Conservation (phyloP, 2,797 vertebrate genomes). For the Propithecus deckenii region DNA sequence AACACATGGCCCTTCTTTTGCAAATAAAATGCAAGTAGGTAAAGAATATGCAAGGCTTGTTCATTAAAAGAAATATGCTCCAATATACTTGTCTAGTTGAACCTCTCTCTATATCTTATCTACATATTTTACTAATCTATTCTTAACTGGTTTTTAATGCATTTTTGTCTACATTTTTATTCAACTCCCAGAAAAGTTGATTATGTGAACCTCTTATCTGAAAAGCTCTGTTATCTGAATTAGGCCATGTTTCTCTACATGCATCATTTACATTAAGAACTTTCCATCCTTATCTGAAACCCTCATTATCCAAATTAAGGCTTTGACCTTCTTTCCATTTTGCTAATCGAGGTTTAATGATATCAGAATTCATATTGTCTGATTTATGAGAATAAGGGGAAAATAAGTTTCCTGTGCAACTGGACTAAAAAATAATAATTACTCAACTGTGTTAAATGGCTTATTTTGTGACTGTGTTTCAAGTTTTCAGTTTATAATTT, state of each 20-base stretch:
- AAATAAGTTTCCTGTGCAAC: background rate
- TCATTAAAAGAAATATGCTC: background rate
- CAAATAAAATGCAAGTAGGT: background rate
- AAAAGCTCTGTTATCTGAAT: constrained; percentile 45
- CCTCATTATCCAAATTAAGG: constrained; percentile 74
- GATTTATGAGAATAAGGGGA: constrained; percentile 38
- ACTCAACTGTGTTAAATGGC: background rate
- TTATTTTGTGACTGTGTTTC: background rate
- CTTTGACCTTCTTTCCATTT: constrained; percentile 69
- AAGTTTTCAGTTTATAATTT: background rate
- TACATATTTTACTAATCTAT: constrained; percentile 13
- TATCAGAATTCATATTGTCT: constrained; percentile 58
- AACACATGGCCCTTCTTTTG: background rate
- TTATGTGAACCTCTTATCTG: constrained; percentile 56
- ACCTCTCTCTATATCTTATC: background rate
- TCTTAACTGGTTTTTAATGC: constrained; percentile 38
- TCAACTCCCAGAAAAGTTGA: constrained; percentile 36
- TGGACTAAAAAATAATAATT: constrained; percentile 5
- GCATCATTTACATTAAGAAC: constrained; percentile 59
- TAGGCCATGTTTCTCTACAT: constrained; percentile 28
- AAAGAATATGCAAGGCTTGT: background rate
- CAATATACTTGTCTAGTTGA: background rate
- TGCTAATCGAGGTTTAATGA: constrained; percentile 66
- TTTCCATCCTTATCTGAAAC: constrained; percentile 61
- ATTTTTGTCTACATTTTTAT: constrained; percentile 49